Evolutionary conservation across 2,797 vertebrate genomes (phyloP).

Genomic region (Anas capensis): DNA sequence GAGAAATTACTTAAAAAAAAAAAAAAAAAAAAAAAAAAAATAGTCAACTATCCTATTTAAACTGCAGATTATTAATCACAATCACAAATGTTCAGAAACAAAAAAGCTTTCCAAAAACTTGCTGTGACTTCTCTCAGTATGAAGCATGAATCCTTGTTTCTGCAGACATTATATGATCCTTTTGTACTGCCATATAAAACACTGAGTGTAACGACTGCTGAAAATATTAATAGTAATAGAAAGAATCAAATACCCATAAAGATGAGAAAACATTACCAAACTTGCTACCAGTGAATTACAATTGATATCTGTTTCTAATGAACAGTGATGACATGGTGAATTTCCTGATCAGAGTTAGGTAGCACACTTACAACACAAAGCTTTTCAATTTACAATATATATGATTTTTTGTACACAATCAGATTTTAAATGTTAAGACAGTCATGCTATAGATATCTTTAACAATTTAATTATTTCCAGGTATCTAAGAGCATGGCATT

Average conservation of each 20-base stretch:
- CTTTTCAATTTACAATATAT: not conserved
- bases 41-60: not conserved
- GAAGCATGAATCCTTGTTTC: not conserved
- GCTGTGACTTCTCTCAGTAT: not conserved
- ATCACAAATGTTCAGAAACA: not conserved
- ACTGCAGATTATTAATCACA: not conserved
- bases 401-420: not conserved
- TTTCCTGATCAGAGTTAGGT: not conserved
- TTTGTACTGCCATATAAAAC: not conserved
- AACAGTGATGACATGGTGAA: not conserved
- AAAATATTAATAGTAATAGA: not conserved
- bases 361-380: not conserved
- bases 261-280: not conserved
- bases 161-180: not conserved
- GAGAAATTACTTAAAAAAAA: not conserved
- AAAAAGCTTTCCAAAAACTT: not conserved
- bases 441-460: not conserved
- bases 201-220: not conserved
- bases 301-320: not conserved
- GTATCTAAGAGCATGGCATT: not conserved
- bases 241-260: not conserved
- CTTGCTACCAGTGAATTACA: not conserved
- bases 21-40: not conserved
- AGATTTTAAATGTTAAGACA: not conserved
- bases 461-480: not conserved